Evolutionary conservation across 2,797 vertebrate species (phyloP).

Genomic region (Luscinia megarhynchos): DNA sequence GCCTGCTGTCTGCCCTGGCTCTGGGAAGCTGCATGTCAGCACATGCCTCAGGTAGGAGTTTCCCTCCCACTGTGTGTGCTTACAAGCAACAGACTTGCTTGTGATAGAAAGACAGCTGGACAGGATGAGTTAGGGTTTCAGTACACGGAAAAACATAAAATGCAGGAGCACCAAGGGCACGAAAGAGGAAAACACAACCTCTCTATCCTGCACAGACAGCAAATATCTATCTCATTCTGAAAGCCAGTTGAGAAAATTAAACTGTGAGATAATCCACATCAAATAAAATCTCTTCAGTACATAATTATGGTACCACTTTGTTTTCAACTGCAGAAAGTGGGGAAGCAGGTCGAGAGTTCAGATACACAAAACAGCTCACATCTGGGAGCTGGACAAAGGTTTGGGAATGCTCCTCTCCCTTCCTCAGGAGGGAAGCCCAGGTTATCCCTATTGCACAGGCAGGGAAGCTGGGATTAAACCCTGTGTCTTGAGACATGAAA

Average conservation of each 20-base stretch:
- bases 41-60: conserved; percentile 51
- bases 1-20: neutral
- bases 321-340: neutral
- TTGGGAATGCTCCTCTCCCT: neutral
- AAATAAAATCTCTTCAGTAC: neutral
- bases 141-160: neutral
- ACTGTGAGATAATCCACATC: neutral
- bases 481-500: neutral
- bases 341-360: neutral
- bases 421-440: neutral
- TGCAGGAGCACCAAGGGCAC: neutral
- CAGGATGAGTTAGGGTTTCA: neutral
- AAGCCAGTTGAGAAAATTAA: neutral
- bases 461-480: neutral
- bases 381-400: neutral
- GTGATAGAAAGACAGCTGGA: neutral
- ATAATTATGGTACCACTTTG: neutral
- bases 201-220: accelerated
- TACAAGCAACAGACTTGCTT: neutral
- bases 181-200: neutral
- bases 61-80: conserved; percentile 12
- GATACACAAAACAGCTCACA: neutral
- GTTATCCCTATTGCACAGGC: accelerated
- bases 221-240: neutral
- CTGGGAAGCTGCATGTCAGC: conserved; percentile 33